A percentile compares a stretch with the other conserved stretches of the same genome.
phyloP scores from a whole-genome alignment of 2,888 invertebrate species.

The Acleris sparsana region DNA sequence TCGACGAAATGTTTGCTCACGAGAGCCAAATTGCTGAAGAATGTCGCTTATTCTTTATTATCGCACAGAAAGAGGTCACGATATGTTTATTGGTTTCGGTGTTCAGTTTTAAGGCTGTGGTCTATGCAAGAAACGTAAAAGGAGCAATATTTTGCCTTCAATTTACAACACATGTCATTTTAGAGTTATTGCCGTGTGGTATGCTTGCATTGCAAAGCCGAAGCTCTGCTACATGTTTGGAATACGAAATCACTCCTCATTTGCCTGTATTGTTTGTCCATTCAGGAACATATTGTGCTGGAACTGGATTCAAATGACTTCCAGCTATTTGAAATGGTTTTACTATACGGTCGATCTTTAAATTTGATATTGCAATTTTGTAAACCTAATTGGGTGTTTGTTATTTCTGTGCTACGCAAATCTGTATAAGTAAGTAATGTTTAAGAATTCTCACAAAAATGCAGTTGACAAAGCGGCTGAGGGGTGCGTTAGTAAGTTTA shows the following conservation, averaged over 20 bases:
- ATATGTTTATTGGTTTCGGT: constrained; percentile 16
- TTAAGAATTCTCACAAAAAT: too few relatives aligned
- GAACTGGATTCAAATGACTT: constrained; percentile 15
- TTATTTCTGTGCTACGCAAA: too few relatives aligned
- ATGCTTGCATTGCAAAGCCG: constrained; percentile 18
- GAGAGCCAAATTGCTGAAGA: constrained; percentile 15
- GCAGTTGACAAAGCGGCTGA: too few relatives aligned
- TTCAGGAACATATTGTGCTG: constrained; percentile 6
- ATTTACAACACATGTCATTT: constrained; percentile 29
- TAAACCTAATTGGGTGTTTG: too few relatives aligned
- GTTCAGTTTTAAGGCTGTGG: neutral
- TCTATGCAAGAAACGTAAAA: constrained; percentile 5
- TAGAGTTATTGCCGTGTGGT: constrained; percentile 20
- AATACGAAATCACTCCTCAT: constrained; percentile 25
- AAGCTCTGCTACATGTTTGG: constrained; percentile 10
- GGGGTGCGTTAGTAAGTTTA: too few relatives aligned
- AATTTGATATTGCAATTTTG: too few relatives aligned
- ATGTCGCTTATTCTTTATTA: constrained; percentile 19
- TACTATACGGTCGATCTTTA: neutral
- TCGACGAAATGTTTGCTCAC: constrained; percentile 24
- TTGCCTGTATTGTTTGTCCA: constrained; percentile 24
- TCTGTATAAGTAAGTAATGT: too few relatives aligned
- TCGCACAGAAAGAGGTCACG: constrained; percentile 2
- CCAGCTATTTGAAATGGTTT: constrained; percentile 2
- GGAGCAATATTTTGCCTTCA: constrained; percentile 13